Evolutionary conservation across 2,113 vertebrate genomes (phyloP), one percentile per base, ranked within the genome.

Genomic region (Leucosticte australis): DNA sequence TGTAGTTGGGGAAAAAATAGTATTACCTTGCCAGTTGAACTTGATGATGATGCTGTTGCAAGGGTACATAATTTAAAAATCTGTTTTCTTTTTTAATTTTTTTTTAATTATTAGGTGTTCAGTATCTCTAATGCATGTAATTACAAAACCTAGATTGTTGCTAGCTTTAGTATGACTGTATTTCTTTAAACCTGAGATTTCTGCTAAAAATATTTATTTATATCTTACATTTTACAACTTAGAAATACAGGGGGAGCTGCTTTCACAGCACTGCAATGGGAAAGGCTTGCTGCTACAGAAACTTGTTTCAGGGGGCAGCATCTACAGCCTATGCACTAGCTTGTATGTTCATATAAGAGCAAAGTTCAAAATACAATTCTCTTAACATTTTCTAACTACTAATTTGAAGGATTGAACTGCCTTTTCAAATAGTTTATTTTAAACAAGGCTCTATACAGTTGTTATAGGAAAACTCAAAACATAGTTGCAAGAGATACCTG

Each of bases 401-500:
- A 7, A 37, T 74, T 56, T 78, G 44, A 57, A 80, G 28, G 47
- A 23, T 2, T 78, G 41, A 77, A 26, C 24, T 76, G 44, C 11
- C 41, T 69, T 80, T 77, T 53, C 33, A 75, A 65, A 24, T 7
- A 19, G 53, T 55, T 55, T 55, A 9, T 33, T 56, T 56, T 56
- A 56, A 56, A 21, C 53, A 55, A 59, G 30, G 19, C 7, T 62
- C 31, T 84, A 0, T 41, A 7, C 26, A 52, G 41, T 78, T 82
- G 47, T 47, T 73, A 31, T 3, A 52, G 75, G 44, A 75, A 79
- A 70, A 15, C 20, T 47, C 6, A 0, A 13, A n/a, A 10, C 5
- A 0, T 6, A 6, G 7, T 65, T 80, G 21, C 67, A 69, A 35
- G 3, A 3, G 12, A 14, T 59, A 27, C 16, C 17, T 0, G 0